Percentiles rank a stretch among this genome's conserved stretches.
These are phyloP conservation scores for Mesitornis unicolor DNA, from an alignment of 2,113 vertebrate genomes.

Conservation along the genomic window DNA sequence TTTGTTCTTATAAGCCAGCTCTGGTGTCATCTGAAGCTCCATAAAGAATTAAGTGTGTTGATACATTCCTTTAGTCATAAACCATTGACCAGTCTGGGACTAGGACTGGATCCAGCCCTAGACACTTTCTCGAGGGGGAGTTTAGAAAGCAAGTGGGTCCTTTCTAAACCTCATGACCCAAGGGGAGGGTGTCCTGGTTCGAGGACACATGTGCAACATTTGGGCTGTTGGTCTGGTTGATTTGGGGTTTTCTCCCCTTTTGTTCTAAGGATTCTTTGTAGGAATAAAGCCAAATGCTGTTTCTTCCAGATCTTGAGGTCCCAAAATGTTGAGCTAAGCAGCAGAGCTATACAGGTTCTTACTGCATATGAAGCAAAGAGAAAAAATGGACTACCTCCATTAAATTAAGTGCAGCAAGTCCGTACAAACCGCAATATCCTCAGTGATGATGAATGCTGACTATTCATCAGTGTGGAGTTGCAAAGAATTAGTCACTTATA, in stretches of 20 bases:
- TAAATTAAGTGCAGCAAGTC: neutral
- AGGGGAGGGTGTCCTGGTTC: no score
- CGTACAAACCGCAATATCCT: neutral
- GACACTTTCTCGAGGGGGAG: no score
- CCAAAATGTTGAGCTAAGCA: neutral
- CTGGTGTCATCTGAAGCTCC: no score
- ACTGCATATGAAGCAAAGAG: neutral
- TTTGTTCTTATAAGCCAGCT: no score
- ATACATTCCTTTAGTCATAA: no score
- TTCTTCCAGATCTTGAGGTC: neutral
- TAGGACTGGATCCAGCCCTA: no score
- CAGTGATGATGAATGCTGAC: neutral
- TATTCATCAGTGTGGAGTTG: neutral
- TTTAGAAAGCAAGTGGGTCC: no score
- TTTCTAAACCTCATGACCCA: no score
- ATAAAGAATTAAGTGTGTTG: no score
- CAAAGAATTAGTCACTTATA: neutral
- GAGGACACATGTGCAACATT: neutral
- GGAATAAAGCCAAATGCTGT: neutral
- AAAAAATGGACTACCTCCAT: neutral
- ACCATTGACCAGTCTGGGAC: no score
- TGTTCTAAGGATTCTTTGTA: neutral
- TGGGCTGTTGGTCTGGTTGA: neutral
- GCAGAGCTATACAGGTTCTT: neutral
- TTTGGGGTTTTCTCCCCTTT: neutral